Conservation (phyloP, 1,140 invertebrate species). For the Saccostrea glomerata region DNA sequence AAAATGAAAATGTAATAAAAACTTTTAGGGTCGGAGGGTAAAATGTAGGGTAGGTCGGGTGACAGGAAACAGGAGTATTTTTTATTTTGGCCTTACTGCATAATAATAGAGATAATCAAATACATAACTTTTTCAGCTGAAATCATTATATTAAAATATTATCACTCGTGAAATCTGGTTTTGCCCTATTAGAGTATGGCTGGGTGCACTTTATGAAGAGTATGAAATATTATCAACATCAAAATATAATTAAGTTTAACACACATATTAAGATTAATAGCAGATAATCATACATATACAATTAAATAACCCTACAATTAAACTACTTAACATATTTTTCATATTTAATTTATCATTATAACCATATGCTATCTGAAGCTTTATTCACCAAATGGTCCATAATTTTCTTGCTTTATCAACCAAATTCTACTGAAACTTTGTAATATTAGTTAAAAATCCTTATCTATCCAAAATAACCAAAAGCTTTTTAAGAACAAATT, state of each 20-base stretch:
- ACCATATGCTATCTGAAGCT: no score
- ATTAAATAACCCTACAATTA: not conserved
- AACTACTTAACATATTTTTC: not conserved
- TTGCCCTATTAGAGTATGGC: not conserved
- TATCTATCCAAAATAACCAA: not conserved
- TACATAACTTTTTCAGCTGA: not conserved
- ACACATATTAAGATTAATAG: no score
- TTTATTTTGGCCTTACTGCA: no score
- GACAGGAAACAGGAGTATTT: no score
- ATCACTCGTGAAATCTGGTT: conserved; percentile 17
- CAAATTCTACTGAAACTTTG: not conserved
- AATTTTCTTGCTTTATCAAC: no score
- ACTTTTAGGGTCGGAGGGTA: no score
- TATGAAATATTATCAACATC: not conserved
- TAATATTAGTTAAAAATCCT: not conserved
- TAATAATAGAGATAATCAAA: conserved; percentile 12
- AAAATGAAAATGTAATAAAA: no score
- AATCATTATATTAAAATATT: conserved; percentile 21
- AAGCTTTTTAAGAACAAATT: not conserved
- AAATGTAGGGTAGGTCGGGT: no score
- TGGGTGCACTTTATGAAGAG: not conserved
- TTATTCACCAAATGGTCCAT: no score
- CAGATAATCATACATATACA: no score
- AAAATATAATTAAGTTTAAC: not conserved
- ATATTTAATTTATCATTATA: not conserved